Base-by-base conservation (phyloP, 2,888 invertebrate species). In the Monopis laevigella region DNA sequence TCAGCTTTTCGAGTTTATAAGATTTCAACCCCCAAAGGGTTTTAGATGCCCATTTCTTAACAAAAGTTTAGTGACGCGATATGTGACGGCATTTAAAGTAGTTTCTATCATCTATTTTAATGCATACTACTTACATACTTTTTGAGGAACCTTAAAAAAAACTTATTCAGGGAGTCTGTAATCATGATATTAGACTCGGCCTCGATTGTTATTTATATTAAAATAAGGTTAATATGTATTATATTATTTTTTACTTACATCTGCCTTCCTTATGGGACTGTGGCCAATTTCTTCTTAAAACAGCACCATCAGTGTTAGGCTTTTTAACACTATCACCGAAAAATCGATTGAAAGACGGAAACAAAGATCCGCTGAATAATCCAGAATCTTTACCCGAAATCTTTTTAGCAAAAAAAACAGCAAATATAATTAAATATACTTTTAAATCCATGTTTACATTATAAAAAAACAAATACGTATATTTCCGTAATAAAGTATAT, bases 191-290 rank as follows among this genome's bases (percentile, higher is more conserved):
- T n/a, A n/a, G n/a, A n/a, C n/a, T n/a, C n/a, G n/a, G n/a, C n/a
- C n/a, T n/a, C n/a, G n/a, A n/a, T n/a, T n/a, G n/a, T n/a, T n/a
- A n/a, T n/a, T n/a, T n/a, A n/a, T n/a, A n/a, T n/a, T n/a, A n/a
- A n/a, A n/a, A n/a, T n/a, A n/a, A n/a, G n/a, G n/a, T n/a, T n/a
- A n/a, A n/a, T n/a, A n/a, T n/a, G n/a, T n/a, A n/a, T n/a, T n/a
- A n/a, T n/a, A n/a, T n/a, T n/a, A n/a, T n/a, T 27, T 2, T 4
- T 11, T 47, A 68, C 78, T 77, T 53, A 78, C 78, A 77, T 46
- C 74, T 53, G 42, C 66, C 65, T 43, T 78, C 77, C 44, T 72
- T 78, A 24, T 65, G 63, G n/a, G 48, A 47, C 3, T 63, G 58
- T 0, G 65, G 64, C 77, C 78, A 73, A 51, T 77, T 70, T 8